These are phyloP conservation scores for Leptoclinus maculatus DNA, from an alignment of 2,797 vertebrate genomes.

Conservation along the genomic window DNA sequence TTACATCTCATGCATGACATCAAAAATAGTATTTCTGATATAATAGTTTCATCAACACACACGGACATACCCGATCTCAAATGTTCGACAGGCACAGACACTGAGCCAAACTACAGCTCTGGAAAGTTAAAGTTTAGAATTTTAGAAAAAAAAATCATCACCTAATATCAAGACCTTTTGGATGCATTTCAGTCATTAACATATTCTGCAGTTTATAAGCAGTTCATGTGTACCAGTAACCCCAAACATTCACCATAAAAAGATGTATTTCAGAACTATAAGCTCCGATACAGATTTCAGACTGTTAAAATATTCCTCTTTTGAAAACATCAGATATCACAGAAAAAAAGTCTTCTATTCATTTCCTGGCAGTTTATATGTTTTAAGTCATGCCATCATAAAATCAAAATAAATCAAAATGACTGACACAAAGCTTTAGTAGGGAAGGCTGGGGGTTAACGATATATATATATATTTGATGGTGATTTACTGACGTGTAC, in stretches of 20 bases:
- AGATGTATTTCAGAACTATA: constrained; percentile 8
- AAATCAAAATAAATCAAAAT: constrained; percentile 21
- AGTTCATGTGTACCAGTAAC: constrained; percentile 23
- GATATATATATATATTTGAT: constrained; percentile 11
- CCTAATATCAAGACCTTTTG: constrained; percentile 8
- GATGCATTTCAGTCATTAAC: constrained; percentile 40
- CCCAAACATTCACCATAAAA: constrained; percentile 32
- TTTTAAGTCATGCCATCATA: constrained; percentile 14
- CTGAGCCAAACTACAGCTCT: constrained; percentile 37
- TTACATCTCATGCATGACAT: constrained; percentile 79
- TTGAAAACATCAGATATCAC: constrained; percentile 9
- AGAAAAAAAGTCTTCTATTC: constrained; percentile 9
- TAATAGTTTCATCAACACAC: constrained; percentile 61
- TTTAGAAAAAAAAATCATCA: constrained; percentile 1
- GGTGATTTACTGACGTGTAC: constrained; percentile 50
- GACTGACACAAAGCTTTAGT: constrained; percentile 14
- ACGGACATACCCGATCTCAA: constrained; percentile 43
- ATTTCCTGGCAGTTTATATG: constrained; percentile 1
- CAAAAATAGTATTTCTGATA: constrained; percentile 77
- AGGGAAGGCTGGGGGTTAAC: constrained; percentile 27
- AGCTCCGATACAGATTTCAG: constrained; percentile 20
- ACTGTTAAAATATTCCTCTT: constrained; percentile 21
- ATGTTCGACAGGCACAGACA: constrained; percentile 62
- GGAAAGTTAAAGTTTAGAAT: constrained; percentile 25
- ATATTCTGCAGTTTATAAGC: constrained; percentile 31